phyloP scores from a whole-genome alignment of 1,140 invertebrate genomes.

The Drosophila albomicans region DNA sequence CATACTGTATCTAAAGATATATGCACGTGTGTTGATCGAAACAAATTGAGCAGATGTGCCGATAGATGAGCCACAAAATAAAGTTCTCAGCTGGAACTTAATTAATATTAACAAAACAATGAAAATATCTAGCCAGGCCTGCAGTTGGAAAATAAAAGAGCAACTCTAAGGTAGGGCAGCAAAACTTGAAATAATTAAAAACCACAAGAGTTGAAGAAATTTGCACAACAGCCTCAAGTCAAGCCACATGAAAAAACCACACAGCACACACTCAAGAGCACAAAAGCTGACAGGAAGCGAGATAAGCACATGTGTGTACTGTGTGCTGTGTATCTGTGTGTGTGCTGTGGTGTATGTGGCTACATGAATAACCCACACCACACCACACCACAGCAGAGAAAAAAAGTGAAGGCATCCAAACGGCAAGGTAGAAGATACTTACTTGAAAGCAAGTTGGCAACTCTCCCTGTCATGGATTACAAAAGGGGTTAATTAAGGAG shows the following conservation, averaged over 20 bases:
- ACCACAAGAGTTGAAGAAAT: conserved; percentile 65
- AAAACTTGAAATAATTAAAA: conserved; percentile 77
- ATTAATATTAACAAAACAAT: conserved; percentile 44
- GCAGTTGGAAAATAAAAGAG: conserved; percentile 25
- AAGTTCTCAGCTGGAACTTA: conserved; percentile 33
- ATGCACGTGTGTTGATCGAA: conserved; percentile 5
- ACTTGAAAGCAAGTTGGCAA: conserved; percentile 32
- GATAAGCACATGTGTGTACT: conserved; percentile 45
- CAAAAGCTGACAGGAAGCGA: conserved; percentile 52
- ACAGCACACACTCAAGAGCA: conserved; percentile 43
- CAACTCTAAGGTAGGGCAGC: not conserved
- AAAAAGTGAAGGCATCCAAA: not conserved
- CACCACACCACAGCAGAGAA: not conserved
- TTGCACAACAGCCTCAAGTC: conserved; percentile 40
- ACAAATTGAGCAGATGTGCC: not conserved
- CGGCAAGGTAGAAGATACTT: conserved; percentile 21
- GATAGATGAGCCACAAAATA: not conserved
- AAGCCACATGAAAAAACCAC: conserved; percentile 42
- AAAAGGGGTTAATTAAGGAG: conserved; percentile 77
- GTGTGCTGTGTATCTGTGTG: no score
- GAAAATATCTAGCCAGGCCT: conserved; percentile 8
- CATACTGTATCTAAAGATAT: not conserved
- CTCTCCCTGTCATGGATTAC: conserved; percentile 57
- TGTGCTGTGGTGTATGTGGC: conserved; percentile 10
- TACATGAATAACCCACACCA: conserved; percentile 23